Percentiles rank a stretch among this genome's conserved stretches.
Conservation (phyloP, 2,888 invertebrate genomes). For the Metopia argyrocephala region DNA sequence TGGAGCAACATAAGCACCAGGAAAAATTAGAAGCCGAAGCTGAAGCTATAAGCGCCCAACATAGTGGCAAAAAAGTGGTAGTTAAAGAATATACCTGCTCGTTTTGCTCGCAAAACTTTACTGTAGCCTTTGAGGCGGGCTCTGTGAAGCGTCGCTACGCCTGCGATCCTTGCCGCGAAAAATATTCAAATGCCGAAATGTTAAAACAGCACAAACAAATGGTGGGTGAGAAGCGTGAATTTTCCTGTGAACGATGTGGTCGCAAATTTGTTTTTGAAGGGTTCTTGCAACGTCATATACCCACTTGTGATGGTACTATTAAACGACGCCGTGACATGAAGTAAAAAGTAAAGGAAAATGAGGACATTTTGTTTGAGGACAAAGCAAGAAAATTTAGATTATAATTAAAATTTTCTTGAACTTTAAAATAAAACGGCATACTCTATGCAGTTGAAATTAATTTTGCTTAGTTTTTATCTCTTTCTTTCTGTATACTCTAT, state of each 20-base stretch:
- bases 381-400: too few species aligned
- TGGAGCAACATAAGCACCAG: conserved; percentile 76
- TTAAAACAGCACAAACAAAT: conserved; percentile 76
- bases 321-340: conserved; percentile 77
- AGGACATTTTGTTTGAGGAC: neutral
- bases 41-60: conserved; percentile 70
- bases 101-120: conserved; percentile 76
- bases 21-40: conserved; percentile 76
- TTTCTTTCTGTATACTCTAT: conserved; percentile 26
- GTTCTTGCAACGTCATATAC: conserved; percentile 76
- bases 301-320: conserved; percentile 77
- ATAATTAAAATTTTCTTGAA: neutral
- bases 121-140: conserved; percentile 77
- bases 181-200: conserved; percentile 77
- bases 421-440: conserved; percentile 3
- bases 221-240: conserved; percentile 77
- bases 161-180: conserved; percentile 77
- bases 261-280: conserved; percentile 78
- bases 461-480: conserved; percentile 19
- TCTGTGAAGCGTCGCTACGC: conserved; percentile 78
- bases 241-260: conserved; percentile 76
- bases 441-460: conserved; percentile 19
- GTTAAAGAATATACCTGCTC: conserved; percentile 77
- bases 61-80: conserved; percentile 76
- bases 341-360: conserved; percentile 62